phyloP scores from a whole-genome alignment of 2,113 vertebrate genomes.

The Periophthalmus modestus region DNA sequence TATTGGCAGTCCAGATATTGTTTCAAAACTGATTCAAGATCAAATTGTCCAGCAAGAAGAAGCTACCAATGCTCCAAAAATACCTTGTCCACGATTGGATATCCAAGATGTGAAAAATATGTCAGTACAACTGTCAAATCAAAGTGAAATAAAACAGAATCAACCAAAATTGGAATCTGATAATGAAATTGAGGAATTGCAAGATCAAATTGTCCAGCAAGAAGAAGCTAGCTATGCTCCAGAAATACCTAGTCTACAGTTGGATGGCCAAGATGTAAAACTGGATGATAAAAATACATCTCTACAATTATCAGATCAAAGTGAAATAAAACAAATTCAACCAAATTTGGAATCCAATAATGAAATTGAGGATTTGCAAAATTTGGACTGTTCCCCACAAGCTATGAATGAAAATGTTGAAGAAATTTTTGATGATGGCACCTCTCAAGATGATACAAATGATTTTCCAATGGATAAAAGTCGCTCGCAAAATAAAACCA shows the following conservation, averaged over 20 bases:
- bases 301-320: neutral
- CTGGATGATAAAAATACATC: neutral
- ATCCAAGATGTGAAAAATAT: too few species aligned
- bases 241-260: too few species aligned
- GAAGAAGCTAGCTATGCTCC: too few species aligned
- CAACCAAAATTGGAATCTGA: too few species aligned
- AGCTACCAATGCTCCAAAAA: neutral
- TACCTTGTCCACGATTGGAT: neutral
- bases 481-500: neutral
- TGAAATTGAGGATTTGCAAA: constrained; percentile 21
- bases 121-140: too few species aligned
- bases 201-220: too few species aligned
- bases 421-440: neutral
- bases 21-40: neutral
- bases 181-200: too few species aligned
- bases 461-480: neutral
- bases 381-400: constrained; percentile 15
- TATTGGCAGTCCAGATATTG: too few species aligned
- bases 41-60: neutral
- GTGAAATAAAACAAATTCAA: neutral
- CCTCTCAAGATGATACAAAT: too few species aligned
- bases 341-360: neutral
- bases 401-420: neutral
- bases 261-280: neutral
- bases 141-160: too few species aligned